phyloP scores from a whole-genome alignment of 2,888 invertebrate genomes.

The Pasiphila rectangulata region DNA sequence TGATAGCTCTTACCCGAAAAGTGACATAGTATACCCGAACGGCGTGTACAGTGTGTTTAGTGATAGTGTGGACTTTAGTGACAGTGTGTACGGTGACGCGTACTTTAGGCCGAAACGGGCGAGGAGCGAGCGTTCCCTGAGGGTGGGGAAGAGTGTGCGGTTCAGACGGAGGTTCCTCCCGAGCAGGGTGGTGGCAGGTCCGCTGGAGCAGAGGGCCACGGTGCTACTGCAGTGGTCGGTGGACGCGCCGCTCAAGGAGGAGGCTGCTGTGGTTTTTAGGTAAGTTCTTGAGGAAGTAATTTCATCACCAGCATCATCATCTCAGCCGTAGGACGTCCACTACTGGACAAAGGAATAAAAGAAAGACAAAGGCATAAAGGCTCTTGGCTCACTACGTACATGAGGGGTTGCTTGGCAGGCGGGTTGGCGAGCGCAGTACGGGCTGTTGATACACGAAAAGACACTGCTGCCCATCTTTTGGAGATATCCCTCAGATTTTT shows the following conservation, averaged over 20 bases:
- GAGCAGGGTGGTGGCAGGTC: conserved; percentile 61
- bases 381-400: too few relatives aligned
- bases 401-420: too few relatives aligned
- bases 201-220: conserved; percentile 47
- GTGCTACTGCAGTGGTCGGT: conserved; percentile 67
- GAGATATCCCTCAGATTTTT: too few relatives aligned
- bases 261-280: conserved; percentile 75
- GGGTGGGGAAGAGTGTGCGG: conserved; percentile 46
- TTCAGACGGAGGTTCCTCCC: conserved; percentile 57
- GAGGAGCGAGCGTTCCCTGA: conserved; percentile 52
- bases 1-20: background rate
- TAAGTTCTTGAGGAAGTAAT: too few relatives aligned
- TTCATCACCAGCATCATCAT: too few relatives aligned
- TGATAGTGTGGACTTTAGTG: background rate
- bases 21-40: background rate
- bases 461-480: too few relatives aligned
- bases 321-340: too few relatives aligned
- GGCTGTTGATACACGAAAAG: too few relatives aligned
- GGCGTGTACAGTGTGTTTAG: background rate
- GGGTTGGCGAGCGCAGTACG: too few relatives aligned
- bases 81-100: conserved; percentile 37
- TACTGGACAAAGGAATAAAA: too few relatives aligned
- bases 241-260: conserved; percentile 59
- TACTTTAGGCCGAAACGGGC: conserved; percentile 61
- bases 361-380: too few relatives aligned